Evolutionary conservation across 2,888 invertebrate genomes (phyloP), one percentile per base, ranked within the genome.

Genomic region (Eupelmus urozonus): DNA sequence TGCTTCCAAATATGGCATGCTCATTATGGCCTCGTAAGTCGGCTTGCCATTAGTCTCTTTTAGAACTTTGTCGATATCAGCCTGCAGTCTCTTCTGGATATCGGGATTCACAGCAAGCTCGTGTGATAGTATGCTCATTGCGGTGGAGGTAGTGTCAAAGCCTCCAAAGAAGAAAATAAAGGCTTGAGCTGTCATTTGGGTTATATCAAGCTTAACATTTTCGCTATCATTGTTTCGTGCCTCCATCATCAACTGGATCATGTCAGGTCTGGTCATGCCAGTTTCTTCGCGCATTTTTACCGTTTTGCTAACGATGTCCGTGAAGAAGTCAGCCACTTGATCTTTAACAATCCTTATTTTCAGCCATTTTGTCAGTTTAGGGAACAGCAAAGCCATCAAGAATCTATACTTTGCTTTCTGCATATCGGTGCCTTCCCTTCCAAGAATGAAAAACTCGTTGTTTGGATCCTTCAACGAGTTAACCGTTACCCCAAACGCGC

Each of bases 161-260:
- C 88, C 89, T 1, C 84, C 89, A 20, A 89, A 83, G 74, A 89
- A 88, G 80, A 89, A 89, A 0, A 85, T 27, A 42, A 88, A 86
- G 0, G 91, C 92, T 83, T 92, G 92, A 0, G 91, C 90, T 0
- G 90, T 85, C 45, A 92, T 86, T 42, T 92, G 91, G 0, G 87
- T 84, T 5, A 82, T 76, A 1, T 79, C 81, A 1, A 87, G n/a
- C 2, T 86, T 81, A 1, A 73, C 23, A 0, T 79, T 79, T 5
- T 62, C 60, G 4, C 76, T 81, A 3, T 67, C 62, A 9, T 81
- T 85, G 0, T 79, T 80, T 9, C 84, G 80, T 0, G 79, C 78
- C 5, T 87, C 85, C 85, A 87, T 86, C 87, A 88, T 84, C 25
- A 86, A 53, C 27, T 88, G 87, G 0, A 88, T 53, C 85, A 88